Evolutionary conservation across 1,140 invertebrate genomes (phyloP).

Genomic region (Asbolus verrucosus): DNA sequence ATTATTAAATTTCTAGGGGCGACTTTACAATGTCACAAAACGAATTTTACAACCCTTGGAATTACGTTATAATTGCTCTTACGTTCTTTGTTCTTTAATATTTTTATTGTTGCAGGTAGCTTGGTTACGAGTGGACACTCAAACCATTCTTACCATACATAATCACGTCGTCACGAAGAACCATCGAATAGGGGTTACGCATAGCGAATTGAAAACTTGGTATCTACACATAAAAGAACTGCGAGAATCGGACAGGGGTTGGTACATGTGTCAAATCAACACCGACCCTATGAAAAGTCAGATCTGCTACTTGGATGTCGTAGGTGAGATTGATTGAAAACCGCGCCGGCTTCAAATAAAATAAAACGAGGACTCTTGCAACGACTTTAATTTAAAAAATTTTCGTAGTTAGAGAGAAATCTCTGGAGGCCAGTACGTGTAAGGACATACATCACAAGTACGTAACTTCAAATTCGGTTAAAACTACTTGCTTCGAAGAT

Average conservation of each 20-base stretch:
- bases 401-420: not conserved
- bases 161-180: conserved; percentile 91
- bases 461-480: too few species aligned
- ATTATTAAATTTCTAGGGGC: conserved; percentile 33
- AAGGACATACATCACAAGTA: too few species aligned
- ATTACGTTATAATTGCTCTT: conserved; percentile 28
- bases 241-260: conserved; percentile 80
- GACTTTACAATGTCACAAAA: conserved; percentile 27
- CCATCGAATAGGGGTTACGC: conserved; percentile 83
- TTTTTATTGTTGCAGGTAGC: conserved; percentile 77
- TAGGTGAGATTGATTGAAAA: conserved; percentile 81
- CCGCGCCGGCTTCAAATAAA: not conserved
- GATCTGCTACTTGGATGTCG: conserved; percentile 88
- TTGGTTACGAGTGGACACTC: conserved; percentile 90
- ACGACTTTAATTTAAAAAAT: not conserved
- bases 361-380: not conserved
- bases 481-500: too few species aligned
- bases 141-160: conserved; percentile 91
- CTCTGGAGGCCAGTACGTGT: too few species aligned
- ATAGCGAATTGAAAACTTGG: conserved; percentile 86
- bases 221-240: conserved; percentile 86
- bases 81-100: conserved; percentile 13
- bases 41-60: conserved; percentile 18
- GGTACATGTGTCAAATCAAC: conserved; percentile 93
- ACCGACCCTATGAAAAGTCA: conserved; percentile 93